Percentiles rank a stretch among this genome's conserved stretches.
Conservation (phyloP, 2,888 invertebrate genomes). For the Amaurobius ferox region DNA sequence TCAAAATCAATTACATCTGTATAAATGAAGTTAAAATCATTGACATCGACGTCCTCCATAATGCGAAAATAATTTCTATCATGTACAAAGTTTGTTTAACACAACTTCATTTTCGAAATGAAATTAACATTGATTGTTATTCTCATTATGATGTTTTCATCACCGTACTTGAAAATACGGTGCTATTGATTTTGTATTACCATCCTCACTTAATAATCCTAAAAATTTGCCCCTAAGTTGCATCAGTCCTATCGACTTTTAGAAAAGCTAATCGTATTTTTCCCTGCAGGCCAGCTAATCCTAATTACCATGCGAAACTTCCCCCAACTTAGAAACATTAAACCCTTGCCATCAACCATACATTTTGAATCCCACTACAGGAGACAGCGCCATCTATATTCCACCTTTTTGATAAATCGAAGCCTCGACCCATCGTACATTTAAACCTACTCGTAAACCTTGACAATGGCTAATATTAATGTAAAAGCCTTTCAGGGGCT, state of each 20-base stretch:
- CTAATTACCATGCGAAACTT: constrained; percentile 18
- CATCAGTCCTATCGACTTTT: background rate
- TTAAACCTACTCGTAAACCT: constrained; percentile 25
- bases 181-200: background rate
- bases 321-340: constrained; percentile 3
- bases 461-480: constrained; percentile 19
- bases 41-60: too few relatives aligned
- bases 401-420: constrained; percentile 25
- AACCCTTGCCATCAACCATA: constrained; percentile 1
- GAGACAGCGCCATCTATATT: constrained; percentile 27
- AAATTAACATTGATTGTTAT: background rate
- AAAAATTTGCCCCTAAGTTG: background rate
- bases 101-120: background rate
- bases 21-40: too few relatives aligned
- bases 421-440: background rate
- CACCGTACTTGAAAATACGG: background rate
- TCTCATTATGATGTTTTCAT: background rate
- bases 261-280: background rate
- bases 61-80: too few relatives aligned
- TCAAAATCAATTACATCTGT: too few relatives aligned
- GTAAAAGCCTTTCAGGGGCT: constrained; percentile 18
- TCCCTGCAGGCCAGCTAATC: background rate
- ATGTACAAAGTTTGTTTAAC: too few relatives aligned
- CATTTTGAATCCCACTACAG: background rate
- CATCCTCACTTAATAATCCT: background rate